A percentile compares a stretch with the other conserved stretches of the same genome.
Conservation (phyloP, 2,797 vertebrate genomes). For the Aulostomus chinensis region DNA sequence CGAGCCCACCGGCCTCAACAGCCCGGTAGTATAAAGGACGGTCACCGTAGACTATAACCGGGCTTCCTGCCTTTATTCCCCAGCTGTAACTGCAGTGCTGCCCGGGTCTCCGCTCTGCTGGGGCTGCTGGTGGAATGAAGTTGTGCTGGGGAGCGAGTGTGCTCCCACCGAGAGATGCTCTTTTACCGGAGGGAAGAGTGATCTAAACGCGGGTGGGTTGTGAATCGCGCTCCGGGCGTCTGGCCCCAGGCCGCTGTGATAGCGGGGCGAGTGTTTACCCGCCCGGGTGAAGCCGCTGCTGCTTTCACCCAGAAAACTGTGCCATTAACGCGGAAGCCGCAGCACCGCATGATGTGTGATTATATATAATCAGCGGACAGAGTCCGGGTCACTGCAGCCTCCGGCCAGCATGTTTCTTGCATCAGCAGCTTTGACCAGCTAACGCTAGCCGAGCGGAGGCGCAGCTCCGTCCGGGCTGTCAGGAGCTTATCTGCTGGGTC, state of each 20-base stretch:
- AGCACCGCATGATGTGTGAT: too few species aligned
- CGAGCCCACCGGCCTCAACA: background rate
- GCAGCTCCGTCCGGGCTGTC: slow-evolving; percentile 29
- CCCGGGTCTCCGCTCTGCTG: slow-evolving; percentile 45
- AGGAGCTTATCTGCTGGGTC: slow-evolving; percentile 4
- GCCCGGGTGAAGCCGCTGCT: too few species aligned
- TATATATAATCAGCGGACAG: background rate
- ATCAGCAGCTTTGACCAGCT: slow-evolving; percentile 66
- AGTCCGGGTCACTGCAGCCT: background rate
- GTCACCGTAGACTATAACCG: slow-evolving; percentile 2
- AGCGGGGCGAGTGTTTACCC: slow-evolving; percentile 49
- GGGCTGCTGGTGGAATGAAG: slow-evolving; percentile 42
- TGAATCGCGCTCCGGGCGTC: too few species aligned
- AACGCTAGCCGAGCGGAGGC: slow-evolving; percentile 46
- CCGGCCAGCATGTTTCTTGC: slow-evolving; percentile 52
- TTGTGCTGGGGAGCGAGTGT: too few species aligned
- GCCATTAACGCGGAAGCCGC: too few species aligned
- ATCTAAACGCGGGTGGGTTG: too few species aligned
- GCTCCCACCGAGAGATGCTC: too few species aligned
- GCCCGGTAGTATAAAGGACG: background rate
- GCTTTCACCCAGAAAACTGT: too few species aligned
- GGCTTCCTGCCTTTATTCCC: slow-evolving; percentile 46
- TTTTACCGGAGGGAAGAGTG: too few species aligned
- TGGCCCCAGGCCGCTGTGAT: too few species aligned
- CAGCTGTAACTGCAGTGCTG: slow-evolving; percentile 60